Evolutionary conservation across 2,888 invertebrate species (phyloP).

Genomic region (Volucella inflata): DNA sequence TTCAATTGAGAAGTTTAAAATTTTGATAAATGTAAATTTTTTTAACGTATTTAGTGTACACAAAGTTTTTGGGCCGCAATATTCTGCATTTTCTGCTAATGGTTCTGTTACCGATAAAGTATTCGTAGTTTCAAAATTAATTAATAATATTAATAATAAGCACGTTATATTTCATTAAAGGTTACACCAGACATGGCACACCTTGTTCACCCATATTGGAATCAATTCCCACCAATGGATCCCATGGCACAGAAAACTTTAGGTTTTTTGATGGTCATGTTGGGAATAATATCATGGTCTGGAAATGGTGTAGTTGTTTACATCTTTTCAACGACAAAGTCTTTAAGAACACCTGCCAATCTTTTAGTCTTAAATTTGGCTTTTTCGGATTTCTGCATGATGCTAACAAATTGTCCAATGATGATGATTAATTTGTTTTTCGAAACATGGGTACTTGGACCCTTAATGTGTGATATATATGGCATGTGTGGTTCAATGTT

Average conservation of each 20-base stretch:
- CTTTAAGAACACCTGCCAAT: conserved; percentile 94
- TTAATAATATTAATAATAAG: not conserved
- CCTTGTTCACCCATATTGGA: conserved; percentile 91
- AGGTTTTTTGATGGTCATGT: conserved; percentile 90
- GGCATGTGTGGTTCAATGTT: conserved; percentile 94
- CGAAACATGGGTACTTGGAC: conserved; percentile 84
- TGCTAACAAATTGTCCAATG: conserved; percentile 86
- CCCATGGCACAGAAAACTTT: conserved; percentile 93
- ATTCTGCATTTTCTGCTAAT: conserved; percentile 46
- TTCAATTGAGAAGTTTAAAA: not conserved
- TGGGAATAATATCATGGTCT: conserved; percentile 85
- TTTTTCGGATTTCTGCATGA: conserved; percentile 93
- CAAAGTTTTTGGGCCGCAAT: conserved; percentile 51
- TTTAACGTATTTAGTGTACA: conserved; percentile 2
- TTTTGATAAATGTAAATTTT: not conserved
- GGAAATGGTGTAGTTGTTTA: conserved; percentile 83
- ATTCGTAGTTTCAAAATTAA: not conserved
- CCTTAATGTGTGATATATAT: conserved; percentile 94
- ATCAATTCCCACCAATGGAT: conserved; percentile 95
- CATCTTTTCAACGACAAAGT: conserved; percentile 83
- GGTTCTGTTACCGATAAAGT: conserved; percentile 70
- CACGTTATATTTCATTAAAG: conserved; percentile 65
- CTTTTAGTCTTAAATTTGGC: conserved; percentile 95
- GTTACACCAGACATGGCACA: conserved; percentile 87
- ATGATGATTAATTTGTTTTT: conserved; percentile 83